phyloP scores from a whole-genome alignment of 2,797 vertebrate species.

The Etheostoma perlongum region DNA sequence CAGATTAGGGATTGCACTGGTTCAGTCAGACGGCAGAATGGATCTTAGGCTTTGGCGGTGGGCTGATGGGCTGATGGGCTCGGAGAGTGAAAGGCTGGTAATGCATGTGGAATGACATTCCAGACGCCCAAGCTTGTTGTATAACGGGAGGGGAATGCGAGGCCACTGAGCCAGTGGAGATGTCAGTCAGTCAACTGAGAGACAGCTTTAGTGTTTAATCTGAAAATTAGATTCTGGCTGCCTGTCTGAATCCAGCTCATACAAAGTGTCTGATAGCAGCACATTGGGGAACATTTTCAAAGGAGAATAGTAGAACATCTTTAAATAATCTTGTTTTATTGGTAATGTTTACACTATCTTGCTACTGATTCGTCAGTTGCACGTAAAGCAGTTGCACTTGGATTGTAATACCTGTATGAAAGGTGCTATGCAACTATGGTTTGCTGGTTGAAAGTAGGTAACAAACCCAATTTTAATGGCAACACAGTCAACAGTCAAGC shows the following conservation, averaged over 20 bases:
- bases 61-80: slow-evolving; percentile 48
- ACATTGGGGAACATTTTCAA: background rate
- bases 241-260: slow-evolving; percentile 25
- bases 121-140: slow-evolving; percentile 80
- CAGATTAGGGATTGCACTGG: slow-evolving; percentile 55
- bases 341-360: background rate
- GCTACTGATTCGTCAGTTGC: background rate
- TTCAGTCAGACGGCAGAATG: slow-evolving; percentile 59
- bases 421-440: background rate
- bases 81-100: slow-evolving; percentile 61
- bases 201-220: slow-evolving; percentile 31
- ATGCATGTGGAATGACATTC: slow-evolving; percentile 85
- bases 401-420: background rate
- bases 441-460: background rate
- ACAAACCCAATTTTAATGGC: too few relatives aligned
- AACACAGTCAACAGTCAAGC: too few relatives aligned
- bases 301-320: background rate
- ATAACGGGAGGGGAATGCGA: slow-evolving; percentile 78
- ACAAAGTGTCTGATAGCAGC: background rate
- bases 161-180: slow-evolving; percentile 71
- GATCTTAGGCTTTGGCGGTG: slow-evolving; percentile 56
- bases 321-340: background rate
- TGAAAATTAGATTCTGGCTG: slow-evolving; percentile 36
- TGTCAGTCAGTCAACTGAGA: slow-evolving; percentile 50
- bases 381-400: too few relatives aligned